Conservation (phyloP, 30 jellyfish, hydroid and myxozoan genomes). For the Phacellophora camtschatica region DNA sequence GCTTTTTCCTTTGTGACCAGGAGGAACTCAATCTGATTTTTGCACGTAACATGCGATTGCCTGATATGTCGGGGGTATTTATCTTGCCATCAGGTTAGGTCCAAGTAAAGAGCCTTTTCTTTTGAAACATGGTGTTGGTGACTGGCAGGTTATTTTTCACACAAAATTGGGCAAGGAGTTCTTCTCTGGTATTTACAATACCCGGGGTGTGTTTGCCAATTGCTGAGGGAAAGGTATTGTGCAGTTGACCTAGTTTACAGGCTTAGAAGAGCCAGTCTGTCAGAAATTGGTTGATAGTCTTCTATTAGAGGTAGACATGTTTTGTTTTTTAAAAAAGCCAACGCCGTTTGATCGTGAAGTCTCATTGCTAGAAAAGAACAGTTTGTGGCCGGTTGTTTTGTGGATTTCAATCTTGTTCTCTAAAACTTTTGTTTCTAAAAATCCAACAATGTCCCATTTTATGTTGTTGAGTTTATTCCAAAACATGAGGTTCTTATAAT, state of each 20-base stretch:
- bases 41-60: background rate
- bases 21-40: background rate
- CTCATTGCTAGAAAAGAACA: conserved; percentile 31
- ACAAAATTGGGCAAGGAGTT: conserved; percentile 26
- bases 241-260: conserved; percentile 4
- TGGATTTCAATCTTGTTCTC: conserved; percentile 23
- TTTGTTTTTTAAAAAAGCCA: conserved; percentile 3
- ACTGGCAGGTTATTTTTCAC: conserved; percentile 10
- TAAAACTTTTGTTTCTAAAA: conserved; percentile 12
- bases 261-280: background rate
- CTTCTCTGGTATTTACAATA: conserved; percentile 5
- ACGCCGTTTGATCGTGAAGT: conserved; percentile 36
- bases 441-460: conserved; percentile 35
- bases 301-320: background rate
- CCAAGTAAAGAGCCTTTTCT: conserved; percentile 17
- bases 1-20: background rate
- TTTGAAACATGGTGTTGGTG: conserved; percentile 5
- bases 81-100: conserved; percentile 49
- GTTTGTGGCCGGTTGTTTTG: conserved; percentile 31
- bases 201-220: conserved; percentile 17
- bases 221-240: background rate
- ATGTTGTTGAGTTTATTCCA: conserved; percentile 31
- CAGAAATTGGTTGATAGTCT: conserved; percentile 7
- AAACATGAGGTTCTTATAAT: too few species aligned
- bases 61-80: background rate